Percentiles rank a stretch among this genome's conserved stretches.
Evolutionary conservation across 2,113 vertebrate species (phyloP).

Genomic region (Vombatus ursinus): DNA sequence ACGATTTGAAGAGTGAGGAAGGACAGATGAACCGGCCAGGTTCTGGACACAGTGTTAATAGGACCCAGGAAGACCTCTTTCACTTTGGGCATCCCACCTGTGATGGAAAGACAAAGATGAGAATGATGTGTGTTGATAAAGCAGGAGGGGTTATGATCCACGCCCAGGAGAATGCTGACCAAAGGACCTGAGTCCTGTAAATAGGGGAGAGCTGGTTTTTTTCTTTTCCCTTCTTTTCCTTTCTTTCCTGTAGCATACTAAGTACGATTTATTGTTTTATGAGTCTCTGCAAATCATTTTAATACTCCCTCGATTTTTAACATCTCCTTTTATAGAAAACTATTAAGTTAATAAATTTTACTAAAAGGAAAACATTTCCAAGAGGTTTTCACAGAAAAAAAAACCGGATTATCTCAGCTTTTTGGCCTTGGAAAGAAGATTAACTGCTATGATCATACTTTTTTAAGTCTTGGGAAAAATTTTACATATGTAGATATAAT

Average conservation of each 20-base stretch:
- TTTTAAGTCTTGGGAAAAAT: constrained; percentile 52
- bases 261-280: constrained; percentile 62
- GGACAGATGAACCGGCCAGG: too few relatives aligned
- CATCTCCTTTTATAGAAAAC: constrained; percentile 64
- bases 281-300: constrained; percentile 62
- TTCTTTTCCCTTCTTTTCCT: not conserved
- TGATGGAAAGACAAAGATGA: not conserved
- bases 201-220: constrained; percentile 20
- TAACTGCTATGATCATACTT: constrained; percentile 52
- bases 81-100: too few relatives aligned
- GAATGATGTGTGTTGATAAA: not conserved
- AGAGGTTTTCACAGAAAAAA: constrained; percentile 32
- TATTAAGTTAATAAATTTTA: constrained; percentile 66
- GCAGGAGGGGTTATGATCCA: not conserved
- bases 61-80: not conserved
- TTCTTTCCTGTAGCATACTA: constrained; percentile 50
- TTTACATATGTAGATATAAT: not conserved
- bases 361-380: constrained; percentile 66
- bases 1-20: not conserved
- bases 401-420: constrained; percentile 38
- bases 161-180: not conserved
- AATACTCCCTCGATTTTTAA: constrained; percentile 59
- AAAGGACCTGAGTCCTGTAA: not conserved
- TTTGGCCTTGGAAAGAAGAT: constrained; percentile 60
- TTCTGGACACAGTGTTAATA: not conserved